Conservation (phyloP, 2,888 invertebrate genomes). For the Brachycybe producta region DNA sequence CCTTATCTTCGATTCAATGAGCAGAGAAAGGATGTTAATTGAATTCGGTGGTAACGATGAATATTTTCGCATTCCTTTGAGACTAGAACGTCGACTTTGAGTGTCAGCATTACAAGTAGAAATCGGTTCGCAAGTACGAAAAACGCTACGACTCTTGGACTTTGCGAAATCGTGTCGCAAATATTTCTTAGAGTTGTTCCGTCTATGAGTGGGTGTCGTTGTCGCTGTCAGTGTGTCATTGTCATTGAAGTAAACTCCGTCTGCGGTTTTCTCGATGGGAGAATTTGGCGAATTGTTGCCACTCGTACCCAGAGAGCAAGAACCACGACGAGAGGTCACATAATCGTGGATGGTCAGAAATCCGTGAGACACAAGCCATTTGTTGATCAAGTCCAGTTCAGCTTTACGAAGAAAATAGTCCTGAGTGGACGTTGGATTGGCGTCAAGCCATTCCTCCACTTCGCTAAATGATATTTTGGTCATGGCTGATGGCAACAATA, state of each 20-base stretch:
- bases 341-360: slow-evolving; percentile 34
- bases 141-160: slow-evolving; percentile 36
- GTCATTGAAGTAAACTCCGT: slow-evolving; percentile 18
- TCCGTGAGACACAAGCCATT: slow-evolving; percentile 38
- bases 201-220: slow-evolving; percentile 24
- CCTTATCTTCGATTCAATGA: slow-evolving; percentile 40
- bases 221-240: slow-evolving; percentile 21
- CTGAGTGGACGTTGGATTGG: slow-evolving; percentile 35
- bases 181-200: slow-evolving; percentile 38
- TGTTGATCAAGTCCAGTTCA: slow-evolving; percentile 37
- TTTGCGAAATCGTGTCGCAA: slow-evolving; percentile 40
- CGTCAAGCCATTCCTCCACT: slow-evolving; percentile 40
- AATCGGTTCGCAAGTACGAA: slow-evolving; percentile 34
- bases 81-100: slow-evolving; percentile 33
- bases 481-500: slow-evolving; percentile 9
- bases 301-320: slow-evolving; percentile 20
- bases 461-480: slow-evolving; percentile 27
- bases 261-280: slow-evolving; percentile 16
- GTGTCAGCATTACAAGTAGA: slow-evolving; percentile 24
- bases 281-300: slow-evolving; percentile 20
- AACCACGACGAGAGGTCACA: slow-evolving; percentile 25
- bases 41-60: slow-evolving; percentile 41
- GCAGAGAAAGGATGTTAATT: slow-evolving; percentile 39
- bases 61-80: slow-evolving; percentile 42
- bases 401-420: slow-evolving; percentile 40